Conservation (phyloP, 2,113 vertebrate species). For the Thryonomys swinderianus region DNA sequence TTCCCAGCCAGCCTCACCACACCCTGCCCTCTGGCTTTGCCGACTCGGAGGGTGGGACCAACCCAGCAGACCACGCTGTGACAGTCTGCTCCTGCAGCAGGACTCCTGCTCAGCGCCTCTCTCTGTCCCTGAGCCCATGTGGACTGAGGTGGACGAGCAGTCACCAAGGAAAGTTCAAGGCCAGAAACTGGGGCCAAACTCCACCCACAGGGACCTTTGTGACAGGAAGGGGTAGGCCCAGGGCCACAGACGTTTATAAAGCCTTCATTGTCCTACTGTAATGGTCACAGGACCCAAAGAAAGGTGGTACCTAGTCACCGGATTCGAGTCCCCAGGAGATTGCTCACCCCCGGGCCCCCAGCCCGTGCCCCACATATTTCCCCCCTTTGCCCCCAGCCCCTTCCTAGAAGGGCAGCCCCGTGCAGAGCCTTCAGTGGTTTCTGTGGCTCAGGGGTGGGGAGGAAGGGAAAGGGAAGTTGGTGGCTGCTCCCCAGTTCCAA, state of each 20-base stretch:
- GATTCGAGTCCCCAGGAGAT: not conserved
- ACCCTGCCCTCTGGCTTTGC: not conserved
- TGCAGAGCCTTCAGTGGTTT: slow-evolving; percentile 77
- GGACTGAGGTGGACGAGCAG: not conserved
- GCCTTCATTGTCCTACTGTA: not conserved
- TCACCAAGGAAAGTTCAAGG: not conserved
- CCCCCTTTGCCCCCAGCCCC: slow-evolving; percentile 33
- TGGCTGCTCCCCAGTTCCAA: slow-evolving; percentile 69
- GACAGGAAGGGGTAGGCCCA: not conserved
- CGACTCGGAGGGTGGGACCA: not conserved
- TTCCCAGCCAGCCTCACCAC: not conserved
- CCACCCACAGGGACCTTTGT: slow-evolving; percentile 41
- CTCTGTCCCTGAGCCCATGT: not conserved
- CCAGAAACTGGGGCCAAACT: slow-evolving; percentile 39
- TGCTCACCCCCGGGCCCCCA: not conserved
- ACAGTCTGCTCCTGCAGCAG: no score
- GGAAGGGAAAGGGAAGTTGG: slow-evolving; percentile 70
- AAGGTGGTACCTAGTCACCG: not conserved
- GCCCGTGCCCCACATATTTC: not conserved
- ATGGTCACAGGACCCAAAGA: not conserved
- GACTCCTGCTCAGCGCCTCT: no score
- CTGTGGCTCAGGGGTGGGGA: slow-evolving; percentile 75
- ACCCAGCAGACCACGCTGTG: not conserved
- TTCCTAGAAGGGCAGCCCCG: slow-evolving; percentile 57
- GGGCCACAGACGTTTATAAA: not conserved